Evolutionary conservation across 2,888 invertebrate genomes (phyloP), one percentile per base, ranked within the genome.

Genomic region (Shargacucullia verbasci): DNA sequence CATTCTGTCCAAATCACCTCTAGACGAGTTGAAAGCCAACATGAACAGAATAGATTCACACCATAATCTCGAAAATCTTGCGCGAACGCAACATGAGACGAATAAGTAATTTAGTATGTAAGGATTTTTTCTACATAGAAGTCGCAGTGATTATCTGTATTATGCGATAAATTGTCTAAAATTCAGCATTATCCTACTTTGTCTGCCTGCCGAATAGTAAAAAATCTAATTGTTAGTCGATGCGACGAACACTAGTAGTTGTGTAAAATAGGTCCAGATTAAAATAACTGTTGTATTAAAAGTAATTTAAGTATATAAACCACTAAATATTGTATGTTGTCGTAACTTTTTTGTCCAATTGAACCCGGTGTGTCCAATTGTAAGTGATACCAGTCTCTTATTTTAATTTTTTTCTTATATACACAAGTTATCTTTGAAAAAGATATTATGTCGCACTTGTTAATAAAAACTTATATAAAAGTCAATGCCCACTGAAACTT

Each of bases 21-120:
- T 73, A 11, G 89, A 91, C 3, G 92, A 92, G 5, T 78, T 89
- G 0, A 94, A 94, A 69, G 94, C 94, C 1, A 94, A 94, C 53
- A 94, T 94, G 72, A 94, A 94, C 48, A 85, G 94, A 53, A 93
- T 94, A 58, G 94, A 94, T 47, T 94, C 94, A 0, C 94, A 94
- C 63, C 94, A 94, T 54, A 92, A 87, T 68, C 66, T 94, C 13
- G 93, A 94, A 25, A 60, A 83, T 0, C 64, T 94, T 10, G 90
- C 79, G 0, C 80, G 69, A 35, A 71, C 83, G 9, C 81, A 80
- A 33, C 58, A 71, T 11, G 84, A 86, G 68, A 29, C 29, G 29
- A 81, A 65, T 77, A 59, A 60, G 35, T 66, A 53, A 47, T n/a
- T 57, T 54, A 47, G 9, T 55, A 39, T 50, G 1, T 65, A 29